Evolutionary conservation across 2,888 invertebrate genomes (phyloP).

Genomic region (Hipparchia semele): DNA sequence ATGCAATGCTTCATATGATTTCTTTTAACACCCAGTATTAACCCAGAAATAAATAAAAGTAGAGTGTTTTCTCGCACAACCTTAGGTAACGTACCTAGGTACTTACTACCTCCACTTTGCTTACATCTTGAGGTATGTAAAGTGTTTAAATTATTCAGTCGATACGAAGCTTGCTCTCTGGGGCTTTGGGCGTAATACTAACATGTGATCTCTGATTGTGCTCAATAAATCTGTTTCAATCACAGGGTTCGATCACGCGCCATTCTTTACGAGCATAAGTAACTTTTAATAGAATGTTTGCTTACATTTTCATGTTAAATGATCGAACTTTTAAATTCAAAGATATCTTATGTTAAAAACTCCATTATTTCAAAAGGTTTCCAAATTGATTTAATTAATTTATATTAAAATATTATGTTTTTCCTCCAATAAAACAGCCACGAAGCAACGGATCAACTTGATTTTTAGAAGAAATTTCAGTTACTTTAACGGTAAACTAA

Average conservation of each 20-base stretch:
- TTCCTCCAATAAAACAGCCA: no score
- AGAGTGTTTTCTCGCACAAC: conserved; percentile 53
- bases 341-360: neutral
- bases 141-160: conserved; percentile 78
- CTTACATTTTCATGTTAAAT: neutral
- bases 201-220: conserved; percentile 78
- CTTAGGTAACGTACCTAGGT: conserved; percentile 41
- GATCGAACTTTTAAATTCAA: neutral
- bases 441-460: no score
- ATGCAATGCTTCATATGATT: conserved; percentile 33
- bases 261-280: conserved; percentile 24
- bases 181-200: conserved; percentile 74
- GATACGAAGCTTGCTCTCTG: conserved; percentile 65
- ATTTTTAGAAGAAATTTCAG: no score
- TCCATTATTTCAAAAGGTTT: no score
- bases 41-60: conserved; percentile 38
- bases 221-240: conserved; percentile 67
- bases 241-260: conserved; percentile 23
- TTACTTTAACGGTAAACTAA: no score
- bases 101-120: conserved; percentile 37
- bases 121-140: conserved; percentile 48
- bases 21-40: conserved; percentile 27
- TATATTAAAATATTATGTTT: no score
- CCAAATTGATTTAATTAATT: no score
- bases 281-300: conserved; percentile 8